Evolutionary conservation across 2,797 vertebrate genomes (phyloP).

Genomic region (Syngnathus rostellatus): DNA sequence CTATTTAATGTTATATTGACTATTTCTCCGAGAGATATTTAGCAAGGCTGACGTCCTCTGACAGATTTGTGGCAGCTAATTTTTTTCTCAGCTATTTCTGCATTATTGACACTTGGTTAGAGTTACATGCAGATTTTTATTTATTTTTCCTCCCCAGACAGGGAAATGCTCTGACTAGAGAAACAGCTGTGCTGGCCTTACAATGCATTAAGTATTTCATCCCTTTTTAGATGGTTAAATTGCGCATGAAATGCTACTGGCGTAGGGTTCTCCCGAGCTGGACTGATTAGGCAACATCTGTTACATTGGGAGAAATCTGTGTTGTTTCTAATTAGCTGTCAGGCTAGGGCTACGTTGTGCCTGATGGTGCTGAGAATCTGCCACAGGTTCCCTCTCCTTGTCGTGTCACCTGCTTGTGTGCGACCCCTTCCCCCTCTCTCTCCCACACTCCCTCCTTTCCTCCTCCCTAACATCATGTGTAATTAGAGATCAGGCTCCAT

Average conservation of each 20-base stretch:
- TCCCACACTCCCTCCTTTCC: slow-evolving; percentile 19
- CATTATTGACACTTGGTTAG: slow-evolving; percentile 99
- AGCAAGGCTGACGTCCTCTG: slow-evolving; percentile 77
- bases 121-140: slow-evolving; percentile 94
- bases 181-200: slow-evolving; percentile 99
- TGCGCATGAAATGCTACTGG: slow-evolving; percentile 99
- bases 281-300: slow-evolving; percentile 99
- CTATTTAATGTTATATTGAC: slow-evolving; percentile 23
- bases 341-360: slow-evolving; percentile 93
- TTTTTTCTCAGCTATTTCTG: slow-evolving; percentile 94
- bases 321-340: slow-evolving; percentile 99
- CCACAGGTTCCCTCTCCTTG: slow-evolving; percentile 95
- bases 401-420: slow-evolving; percentile 91
- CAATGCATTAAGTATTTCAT: slow-evolving; percentile 99
- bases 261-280: slow-evolving; percentile 94
- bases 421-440: slow-evolving; percentile 33
- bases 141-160: slow-evolving; percentile 48
- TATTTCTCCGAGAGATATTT: slow-evolving; percentile 39
- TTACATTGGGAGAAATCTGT: slow-evolving; percentile 99
- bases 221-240: slow-evolving; percentile 99
- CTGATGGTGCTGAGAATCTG: slow-evolving; percentile 94
- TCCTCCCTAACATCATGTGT: slow-evolving; percentile 66
- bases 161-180: slow-evolving; percentile 84
- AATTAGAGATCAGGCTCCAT: slow-evolving; percentile 94
- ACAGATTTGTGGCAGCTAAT: slow-evolving; percentile 84